Evolutionary conservation across 2,113 vertebrate species (phyloP).

Genomic region (Halcyon malimbica): DNA sequence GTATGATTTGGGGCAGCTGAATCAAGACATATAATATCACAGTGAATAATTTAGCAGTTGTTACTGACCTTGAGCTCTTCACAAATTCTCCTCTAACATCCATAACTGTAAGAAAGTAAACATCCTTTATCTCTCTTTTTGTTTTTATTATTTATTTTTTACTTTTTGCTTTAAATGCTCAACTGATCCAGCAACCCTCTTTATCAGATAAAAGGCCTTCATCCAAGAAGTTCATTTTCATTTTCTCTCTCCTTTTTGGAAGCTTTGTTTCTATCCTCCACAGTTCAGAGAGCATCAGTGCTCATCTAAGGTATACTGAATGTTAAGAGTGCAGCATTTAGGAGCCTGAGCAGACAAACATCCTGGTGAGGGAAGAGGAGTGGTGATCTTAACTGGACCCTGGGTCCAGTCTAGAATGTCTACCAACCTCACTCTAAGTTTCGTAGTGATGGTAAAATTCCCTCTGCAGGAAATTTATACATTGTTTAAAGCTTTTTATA

Average conservation of each 20-base stretch:
- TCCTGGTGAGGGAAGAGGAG: not conserved
- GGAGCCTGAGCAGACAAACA: not conserved
- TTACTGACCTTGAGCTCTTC: constrained; percentile 15
- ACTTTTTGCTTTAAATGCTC: not conserved
- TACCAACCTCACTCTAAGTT: not conserved
- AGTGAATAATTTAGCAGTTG: constrained; percentile 8
- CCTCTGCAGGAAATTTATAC: not conserved
- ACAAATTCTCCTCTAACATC: not conserved
- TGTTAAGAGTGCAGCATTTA: not conserved
- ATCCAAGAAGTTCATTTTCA: not conserved
- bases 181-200: not conserved
- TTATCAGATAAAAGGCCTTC: not conserved
- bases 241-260: not conserved
- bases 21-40: not conserved
- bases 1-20: not conserved
- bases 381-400: not conserved
- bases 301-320: not conserved
- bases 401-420: not conserved
- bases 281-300: not conserved
- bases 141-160: not conserved
- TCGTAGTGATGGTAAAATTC: not conserved
- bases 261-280: not conserved
- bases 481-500: not conserved
- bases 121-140: not conserved
- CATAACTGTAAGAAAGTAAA: not conserved